Conservation (phyloP, 2,888 invertebrate genomes). For the Oscheius sp. region DNA sequence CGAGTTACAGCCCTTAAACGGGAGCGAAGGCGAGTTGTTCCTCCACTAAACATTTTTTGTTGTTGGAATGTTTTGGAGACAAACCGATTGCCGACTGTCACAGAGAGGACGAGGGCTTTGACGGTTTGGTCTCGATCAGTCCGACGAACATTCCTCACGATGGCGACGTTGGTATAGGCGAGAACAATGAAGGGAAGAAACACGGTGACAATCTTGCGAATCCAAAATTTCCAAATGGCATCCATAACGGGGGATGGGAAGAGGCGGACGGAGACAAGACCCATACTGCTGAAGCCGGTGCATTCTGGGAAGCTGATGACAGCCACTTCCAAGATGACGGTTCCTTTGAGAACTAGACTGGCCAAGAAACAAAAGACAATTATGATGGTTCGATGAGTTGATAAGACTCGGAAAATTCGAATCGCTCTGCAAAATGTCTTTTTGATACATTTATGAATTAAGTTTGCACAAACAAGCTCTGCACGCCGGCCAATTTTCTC, state of each 20-base stretch:
- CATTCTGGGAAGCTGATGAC: constrained; percentile 52
- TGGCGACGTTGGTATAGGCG: constrained; percentile 64
- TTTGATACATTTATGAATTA: not conserved
- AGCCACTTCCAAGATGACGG: constrained; percentile 62
- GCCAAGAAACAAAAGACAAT: constrained; percentile 57
- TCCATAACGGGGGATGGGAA: constrained; percentile 52
- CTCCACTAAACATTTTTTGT: constrained; percentile 47
- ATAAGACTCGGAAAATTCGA: constrained; percentile 50
- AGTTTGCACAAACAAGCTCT: too few relatives aligned
- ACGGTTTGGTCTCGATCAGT: constrained; percentile 62
- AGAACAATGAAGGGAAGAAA: constrained; percentile 65
- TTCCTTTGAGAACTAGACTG: constrained; percentile 59
- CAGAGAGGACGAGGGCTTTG: constrained; percentile 63
- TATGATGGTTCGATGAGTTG: constrained; percentile 52
- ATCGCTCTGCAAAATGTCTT: constrained; percentile 35
- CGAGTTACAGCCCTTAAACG: constrained; percentile 55
- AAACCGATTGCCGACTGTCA: constrained; percentile 62
- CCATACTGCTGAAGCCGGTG: constrained; percentile 55
- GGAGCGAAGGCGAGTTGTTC: constrained; percentile 48
- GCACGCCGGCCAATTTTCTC: constrained; percentile 6
- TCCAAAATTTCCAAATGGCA: constrained; percentile 62
- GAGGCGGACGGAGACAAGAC: constrained; percentile 48
- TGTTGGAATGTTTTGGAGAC: not conserved
- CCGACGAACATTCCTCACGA: constrained; percentile 61
- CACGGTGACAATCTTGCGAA: constrained; percentile 61